These are phyloP conservation scores for Calliphora vicina DNA, from an alignment of 1,140 invertebrate genomes.

Conservation along the genomic window DNA sequence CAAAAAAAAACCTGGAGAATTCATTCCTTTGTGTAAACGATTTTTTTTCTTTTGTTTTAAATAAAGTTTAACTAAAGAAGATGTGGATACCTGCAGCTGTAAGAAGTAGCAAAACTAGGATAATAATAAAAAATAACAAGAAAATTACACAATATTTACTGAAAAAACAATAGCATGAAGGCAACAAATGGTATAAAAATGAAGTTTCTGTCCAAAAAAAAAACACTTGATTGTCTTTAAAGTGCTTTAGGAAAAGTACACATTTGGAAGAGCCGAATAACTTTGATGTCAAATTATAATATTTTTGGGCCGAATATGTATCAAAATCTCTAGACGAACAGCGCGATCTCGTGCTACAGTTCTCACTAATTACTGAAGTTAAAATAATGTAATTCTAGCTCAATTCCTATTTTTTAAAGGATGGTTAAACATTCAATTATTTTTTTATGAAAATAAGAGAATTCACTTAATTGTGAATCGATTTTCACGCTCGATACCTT, in stretches of 20 bases:
- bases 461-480: too few species aligned
- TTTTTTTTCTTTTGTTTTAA: background rate
- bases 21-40: background rate
- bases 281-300: too few species aligned
- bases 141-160: constrained; percentile 20
- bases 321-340: too few species aligned
- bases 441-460: too few species aligned
- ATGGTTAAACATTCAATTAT: too few species aligned
- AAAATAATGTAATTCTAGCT: too few species aligned
- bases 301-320: too few species aligned
- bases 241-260: background rate
- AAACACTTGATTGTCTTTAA: background rate
- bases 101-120: background rate
- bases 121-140: background rate
- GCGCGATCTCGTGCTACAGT: too few species aligned
- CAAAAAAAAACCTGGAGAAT: background rate
- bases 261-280: too few species aligned
- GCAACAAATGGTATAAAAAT: background rate
- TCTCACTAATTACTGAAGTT: too few species aligned
- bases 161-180: background rate
- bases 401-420: too few species aligned
- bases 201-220: background rate
- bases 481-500: too few species aligned
- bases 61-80: background rate
- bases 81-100: constrained; percentile 14